phyloP scores from a whole-genome alignment of 2,797 vertebrate species.

The Gymnothorax reevesii region DNA sequence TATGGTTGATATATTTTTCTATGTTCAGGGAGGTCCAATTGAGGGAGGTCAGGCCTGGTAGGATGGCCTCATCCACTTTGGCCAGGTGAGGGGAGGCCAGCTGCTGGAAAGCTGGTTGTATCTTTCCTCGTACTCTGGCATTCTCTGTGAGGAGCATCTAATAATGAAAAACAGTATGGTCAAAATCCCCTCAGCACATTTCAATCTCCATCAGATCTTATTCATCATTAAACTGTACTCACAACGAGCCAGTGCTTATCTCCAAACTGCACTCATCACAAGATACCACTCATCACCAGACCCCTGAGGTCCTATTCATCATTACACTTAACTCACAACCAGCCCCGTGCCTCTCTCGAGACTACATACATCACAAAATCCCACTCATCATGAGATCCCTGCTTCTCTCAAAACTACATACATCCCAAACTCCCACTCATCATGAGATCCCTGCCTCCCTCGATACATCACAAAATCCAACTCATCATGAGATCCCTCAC shows the following conservation, averaged over 20 bases:
- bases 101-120: constrained; percentile 74
- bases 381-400: no score
- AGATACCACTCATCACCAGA: background rate
- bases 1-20: constrained; percentile 76
- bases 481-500: no score
- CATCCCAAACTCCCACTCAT: no score
- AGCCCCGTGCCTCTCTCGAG: background rate
- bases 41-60: constrained; percentile 81
- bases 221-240: background rate
- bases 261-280: background rate
- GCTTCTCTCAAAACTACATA: no score
- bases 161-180: constrained; percentile 13
- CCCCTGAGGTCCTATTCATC: background rate
- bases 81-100: constrained; percentile 78
- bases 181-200: background rate
- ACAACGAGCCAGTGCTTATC: background rate
- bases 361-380: background rate
- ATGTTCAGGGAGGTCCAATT: constrained; percentile 91
- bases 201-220: background rate
- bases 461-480: background rate
- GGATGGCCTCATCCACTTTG: constrained; percentile 82
- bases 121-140: constrained; percentile 83
- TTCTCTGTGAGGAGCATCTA: constrained; percentile 88
- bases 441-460: no score
- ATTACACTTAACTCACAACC: background rate